These are phyloP conservation scores for Dendrocopos noguchii DNA, from an alignment of 2,113 vertebrate genomes.

Conservation along the genomic window DNA sequence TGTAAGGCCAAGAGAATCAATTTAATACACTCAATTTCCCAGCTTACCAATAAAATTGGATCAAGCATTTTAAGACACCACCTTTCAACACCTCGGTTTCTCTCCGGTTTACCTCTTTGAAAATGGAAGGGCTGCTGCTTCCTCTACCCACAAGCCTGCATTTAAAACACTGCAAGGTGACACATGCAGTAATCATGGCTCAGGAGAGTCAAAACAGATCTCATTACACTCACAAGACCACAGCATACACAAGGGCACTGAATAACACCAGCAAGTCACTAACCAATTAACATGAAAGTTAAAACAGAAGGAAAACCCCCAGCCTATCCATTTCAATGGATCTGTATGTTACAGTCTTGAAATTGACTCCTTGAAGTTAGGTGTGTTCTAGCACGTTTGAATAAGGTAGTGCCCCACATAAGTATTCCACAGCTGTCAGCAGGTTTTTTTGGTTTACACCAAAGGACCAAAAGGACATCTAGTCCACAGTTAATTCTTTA, in stretches of 20 bases:
- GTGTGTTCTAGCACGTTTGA: neutral
- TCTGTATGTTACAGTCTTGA: neutral
- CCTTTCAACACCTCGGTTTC: neutral
- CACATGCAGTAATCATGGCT: neutral
- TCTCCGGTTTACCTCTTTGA: neutral
- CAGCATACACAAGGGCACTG: neutral
- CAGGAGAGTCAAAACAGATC: neutral
- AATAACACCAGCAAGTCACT: neutral
- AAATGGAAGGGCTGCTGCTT: neutral
- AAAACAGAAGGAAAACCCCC: neutral
- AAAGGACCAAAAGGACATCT: neutral
- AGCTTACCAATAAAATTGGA: neutral
- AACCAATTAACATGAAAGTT: neutral
- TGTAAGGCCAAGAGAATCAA: conserved; percentile 42
- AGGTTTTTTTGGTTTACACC: neutral
- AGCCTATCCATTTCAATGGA: neutral
- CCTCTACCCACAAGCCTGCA: neutral
- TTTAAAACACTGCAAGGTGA: neutral
- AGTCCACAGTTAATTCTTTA: neutral
- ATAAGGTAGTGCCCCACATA: neutral
- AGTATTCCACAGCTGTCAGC: neutral
- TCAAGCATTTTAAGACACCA: neutral
- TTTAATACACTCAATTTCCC: neutral
- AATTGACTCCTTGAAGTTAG: neutral
- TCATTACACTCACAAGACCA: neutral